Percentiles rank a stretch among this genome's conserved stretches.
Conservation (phyloP, 2,797 vertebrate species). For the Furcifer pardalis region DNA sequence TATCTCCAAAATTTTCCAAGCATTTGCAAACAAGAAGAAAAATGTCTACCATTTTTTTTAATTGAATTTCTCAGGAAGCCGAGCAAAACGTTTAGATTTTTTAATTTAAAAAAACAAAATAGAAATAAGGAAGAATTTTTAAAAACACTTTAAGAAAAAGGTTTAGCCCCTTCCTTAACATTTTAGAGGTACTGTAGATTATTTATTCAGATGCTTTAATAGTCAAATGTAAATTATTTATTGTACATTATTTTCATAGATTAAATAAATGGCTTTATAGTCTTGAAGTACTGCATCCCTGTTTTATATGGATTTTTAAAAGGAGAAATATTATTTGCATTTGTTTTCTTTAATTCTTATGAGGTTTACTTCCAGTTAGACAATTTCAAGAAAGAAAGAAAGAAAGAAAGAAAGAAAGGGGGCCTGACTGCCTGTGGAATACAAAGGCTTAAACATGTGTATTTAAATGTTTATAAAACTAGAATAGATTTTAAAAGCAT, state of each 20-base stretch:
- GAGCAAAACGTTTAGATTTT: slow-evolving; percentile 79
- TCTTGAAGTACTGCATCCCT: slow-evolving; percentile 66
- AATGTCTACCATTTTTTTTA: slow-evolving; percentile 72
- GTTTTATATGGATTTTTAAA: background rate
- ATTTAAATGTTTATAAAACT: background rate
- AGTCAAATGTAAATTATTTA: slow-evolving; percentile 98
- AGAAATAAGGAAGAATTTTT: slow-evolving; percentile 2
- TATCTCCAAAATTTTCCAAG: slow-evolving; percentile 53
- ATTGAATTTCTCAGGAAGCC: slow-evolving; percentile 83
- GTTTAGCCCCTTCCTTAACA: slow-evolving; percentile 81
- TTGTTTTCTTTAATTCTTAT: background rate
- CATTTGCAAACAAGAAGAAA: slow-evolving; percentile 28
- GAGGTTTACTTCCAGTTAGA: background rate
- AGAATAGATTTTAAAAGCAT: background rate
- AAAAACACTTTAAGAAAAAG: slow-evolving; percentile 53
- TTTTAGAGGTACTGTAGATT: slow-evolving; percentile 93
- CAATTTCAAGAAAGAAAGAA: background rate
- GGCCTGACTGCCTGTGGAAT: background rate
- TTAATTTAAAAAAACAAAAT: slow-evolving; percentile 59
- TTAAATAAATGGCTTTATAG: slow-evolving; percentile 88
- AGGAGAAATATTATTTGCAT: background rate
- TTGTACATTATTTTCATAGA: slow-evolving; percentile 99
- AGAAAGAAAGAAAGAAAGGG: background rate
- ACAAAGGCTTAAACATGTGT: background rate
- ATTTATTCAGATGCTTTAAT: slow-evolving; percentile 99